These are phyloP conservation scores for Drepanosiphum platanoidis DNA, from an alignment of 2,888 invertebrate species.

Conservation along the genomic window DNA sequence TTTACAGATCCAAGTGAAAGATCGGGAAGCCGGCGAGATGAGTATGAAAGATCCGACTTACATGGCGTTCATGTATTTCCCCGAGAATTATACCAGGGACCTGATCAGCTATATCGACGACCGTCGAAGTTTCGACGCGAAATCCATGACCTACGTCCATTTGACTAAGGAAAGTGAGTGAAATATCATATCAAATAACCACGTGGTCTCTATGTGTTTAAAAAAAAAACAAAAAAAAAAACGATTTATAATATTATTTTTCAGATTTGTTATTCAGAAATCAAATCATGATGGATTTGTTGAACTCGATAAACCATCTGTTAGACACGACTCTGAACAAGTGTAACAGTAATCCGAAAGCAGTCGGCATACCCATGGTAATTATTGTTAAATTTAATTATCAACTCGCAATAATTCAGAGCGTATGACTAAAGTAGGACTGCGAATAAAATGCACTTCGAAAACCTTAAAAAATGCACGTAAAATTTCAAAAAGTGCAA, in stretches of 20 bases:
- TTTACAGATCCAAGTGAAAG: slow-evolving; percentile 18
- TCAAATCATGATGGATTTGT: slow-evolving; percentile 28
- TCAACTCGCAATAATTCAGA: no score
- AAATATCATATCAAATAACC: neutral
- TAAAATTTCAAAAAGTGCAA: no score
- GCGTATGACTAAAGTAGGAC: no score
- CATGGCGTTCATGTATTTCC: slow-evolving; percentile 47
- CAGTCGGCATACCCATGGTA: slow-evolving; percentile 26
- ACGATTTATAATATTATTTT: neutral
- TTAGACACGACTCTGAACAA: neutral
- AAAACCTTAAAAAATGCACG: no score
- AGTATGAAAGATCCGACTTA: neutral
- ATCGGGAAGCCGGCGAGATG: neutral
- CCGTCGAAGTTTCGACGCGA: neutral
- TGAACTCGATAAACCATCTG: neutral
- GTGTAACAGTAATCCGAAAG: slow-evolving; percentile 16
- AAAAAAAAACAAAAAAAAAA: neutral
- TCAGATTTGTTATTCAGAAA: slow-evolving; percentile 47
- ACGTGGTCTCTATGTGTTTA: neutral
- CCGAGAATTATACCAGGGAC: slow-evolving; percentile 17
- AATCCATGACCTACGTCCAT: slow-evolving; percentile 9
- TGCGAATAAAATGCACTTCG: no score
- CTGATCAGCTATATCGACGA: slow-evolving; percentile 16
- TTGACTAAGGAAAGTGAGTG: slow-evolving; percentile 47
- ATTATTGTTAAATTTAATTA: no score